phyloP scores from a whole-genome alignment of 2,113 vertebrate genomes.

The Monopterus albus region DNA sequence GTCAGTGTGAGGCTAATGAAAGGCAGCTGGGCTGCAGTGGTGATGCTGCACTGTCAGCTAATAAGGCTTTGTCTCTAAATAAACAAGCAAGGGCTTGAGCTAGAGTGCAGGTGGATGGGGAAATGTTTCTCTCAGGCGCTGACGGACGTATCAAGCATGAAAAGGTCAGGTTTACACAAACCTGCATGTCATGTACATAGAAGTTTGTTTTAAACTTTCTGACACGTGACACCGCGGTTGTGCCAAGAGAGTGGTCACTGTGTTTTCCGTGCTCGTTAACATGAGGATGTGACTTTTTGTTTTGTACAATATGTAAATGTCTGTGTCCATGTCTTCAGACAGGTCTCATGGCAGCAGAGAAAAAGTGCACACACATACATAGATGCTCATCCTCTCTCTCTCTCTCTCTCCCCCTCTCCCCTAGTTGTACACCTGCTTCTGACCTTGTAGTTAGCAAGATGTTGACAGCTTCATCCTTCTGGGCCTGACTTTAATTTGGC shows the following conservation, averaged over 20 bases:
- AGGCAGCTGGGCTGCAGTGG: background rate
- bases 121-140: background rate
- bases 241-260: background rate
- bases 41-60: constrained; percentile 7
- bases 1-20: constrained; percentile 7
- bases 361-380: constrained; percentile 10
- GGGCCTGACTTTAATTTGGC: constrained; percentile 1
- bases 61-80: constrained; percentile 9
- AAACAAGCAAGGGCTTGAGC: constrained; percentile 13
- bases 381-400: too few species aligned
- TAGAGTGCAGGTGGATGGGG: background rate
- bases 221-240: background rate
- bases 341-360: background rate
- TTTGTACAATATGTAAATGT: constrained; percentile 5
- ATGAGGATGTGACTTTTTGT: background rate
- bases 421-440: constrained; percentile 1
- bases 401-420: too few species aligned
- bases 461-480: constrained; percentile 16
- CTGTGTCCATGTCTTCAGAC: constrained; percentile 2
- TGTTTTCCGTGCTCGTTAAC: background rate
- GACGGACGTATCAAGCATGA: background rate
- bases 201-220: constrained; percentile 3
- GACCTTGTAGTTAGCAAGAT: constrained; percentile 20
- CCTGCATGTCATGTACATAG: background rate
- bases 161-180: constrained; percentile 40